Evolutionary conservation across 2,797 vertebrate species (phyloP).

Genomic region (Emydoidea blandingii): DNA sequence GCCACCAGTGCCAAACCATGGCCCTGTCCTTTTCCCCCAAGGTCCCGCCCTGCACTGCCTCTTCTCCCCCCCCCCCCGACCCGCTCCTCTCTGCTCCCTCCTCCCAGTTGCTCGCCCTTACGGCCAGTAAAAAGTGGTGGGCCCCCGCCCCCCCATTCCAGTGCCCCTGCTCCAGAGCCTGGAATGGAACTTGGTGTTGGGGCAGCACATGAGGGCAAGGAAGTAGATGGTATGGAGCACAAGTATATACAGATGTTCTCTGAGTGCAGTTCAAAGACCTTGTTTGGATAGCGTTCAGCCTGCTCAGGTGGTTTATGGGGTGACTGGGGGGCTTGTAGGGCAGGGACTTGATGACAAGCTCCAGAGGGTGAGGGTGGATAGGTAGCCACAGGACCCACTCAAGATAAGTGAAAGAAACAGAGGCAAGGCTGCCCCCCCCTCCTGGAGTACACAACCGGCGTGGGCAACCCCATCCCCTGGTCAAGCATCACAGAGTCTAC

Average conservation of each 20-base stretch:
- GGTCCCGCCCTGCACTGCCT: no score
- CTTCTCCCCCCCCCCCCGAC: rapidly evolving
- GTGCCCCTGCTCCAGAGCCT: background rate
- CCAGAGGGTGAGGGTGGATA: background rate
- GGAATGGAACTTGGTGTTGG: background rate
- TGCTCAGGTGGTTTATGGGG: background rate
- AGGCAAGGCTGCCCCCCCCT: background rate
- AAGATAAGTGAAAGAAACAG: background rate
- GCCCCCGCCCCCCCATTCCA: no score
- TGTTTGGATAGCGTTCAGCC: background rate
- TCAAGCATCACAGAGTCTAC: background rate
- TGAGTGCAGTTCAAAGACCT: background rate
- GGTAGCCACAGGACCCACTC: background rate
- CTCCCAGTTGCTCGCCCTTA: no score
- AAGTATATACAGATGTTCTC: background rate
- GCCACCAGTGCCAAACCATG: no score
- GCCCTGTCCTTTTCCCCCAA: no score
- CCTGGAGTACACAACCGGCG: no score
- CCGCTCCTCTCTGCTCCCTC: no score
- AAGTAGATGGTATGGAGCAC: no score
- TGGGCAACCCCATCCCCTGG: background rate
- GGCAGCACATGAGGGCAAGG: background rate
- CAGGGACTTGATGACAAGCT: background rate
- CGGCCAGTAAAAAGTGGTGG: no score
- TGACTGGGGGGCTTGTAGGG: background rate